Conservation (phyloP, 35 echinoderm and acorn worm species). For the Ophioderma brevispina region DNA sequence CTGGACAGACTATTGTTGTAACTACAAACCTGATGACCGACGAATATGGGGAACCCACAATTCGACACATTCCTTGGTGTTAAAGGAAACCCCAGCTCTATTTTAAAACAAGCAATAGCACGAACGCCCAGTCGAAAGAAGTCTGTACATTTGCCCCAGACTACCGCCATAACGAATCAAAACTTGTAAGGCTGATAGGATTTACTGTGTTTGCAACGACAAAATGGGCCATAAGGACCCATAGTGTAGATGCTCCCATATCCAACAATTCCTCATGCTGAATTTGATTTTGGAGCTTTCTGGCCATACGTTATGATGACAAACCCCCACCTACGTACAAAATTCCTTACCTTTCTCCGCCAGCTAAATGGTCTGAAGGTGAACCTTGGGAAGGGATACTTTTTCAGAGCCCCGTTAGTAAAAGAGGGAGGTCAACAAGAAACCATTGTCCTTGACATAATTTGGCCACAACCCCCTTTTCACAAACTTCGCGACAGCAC, state of each 20-base stretch:
- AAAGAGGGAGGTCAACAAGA: neutral
- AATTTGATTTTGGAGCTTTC: neutral
- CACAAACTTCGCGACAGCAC: neutral
- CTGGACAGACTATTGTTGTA: slow-evolving; percentile 69
- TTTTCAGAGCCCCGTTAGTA: neutral
- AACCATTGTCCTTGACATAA: neutral
- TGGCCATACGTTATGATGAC: neutral
- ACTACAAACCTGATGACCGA: slow-evolving; percentile 25
- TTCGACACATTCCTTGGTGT: slow-evolving; percentile 15
- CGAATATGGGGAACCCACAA: slow-evolving; percentile 33
- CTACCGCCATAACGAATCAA: slow-evolving; percentile 41
- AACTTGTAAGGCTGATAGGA: neutral
- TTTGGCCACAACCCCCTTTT: neutral
- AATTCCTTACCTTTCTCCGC: neutral
- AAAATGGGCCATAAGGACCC: neutral
- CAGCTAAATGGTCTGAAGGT: neutral
- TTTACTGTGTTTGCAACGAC: neutral
- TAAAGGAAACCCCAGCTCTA: slow-evolving; percentile 77
- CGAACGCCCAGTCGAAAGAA: slow-evolving; percentile 75
- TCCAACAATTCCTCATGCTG: neutral
- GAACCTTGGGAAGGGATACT: neutral
- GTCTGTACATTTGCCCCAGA: slow-evolving; percentile 90
- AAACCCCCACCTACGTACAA: neutral
- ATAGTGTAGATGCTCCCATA: neutral
- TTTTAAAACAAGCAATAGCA: slow-evolving; percentile 69